phyloP scores from a whole-genome alignment of 2,113 vertebrate species.

The Ceuthmochares aereus region DNA sequence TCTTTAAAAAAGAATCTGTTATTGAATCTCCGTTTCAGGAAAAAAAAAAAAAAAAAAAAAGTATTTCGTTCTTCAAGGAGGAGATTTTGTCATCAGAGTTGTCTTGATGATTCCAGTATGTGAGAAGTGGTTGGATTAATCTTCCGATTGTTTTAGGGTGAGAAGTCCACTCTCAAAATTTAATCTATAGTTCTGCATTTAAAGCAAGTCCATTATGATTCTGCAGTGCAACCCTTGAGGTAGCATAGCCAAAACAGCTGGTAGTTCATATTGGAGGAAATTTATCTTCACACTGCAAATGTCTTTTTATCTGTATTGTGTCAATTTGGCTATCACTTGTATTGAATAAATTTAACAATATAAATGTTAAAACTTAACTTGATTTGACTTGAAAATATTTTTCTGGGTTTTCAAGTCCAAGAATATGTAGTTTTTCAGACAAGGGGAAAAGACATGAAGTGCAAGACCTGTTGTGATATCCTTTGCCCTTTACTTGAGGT shows the following conservation, averaged over 20 bases:
- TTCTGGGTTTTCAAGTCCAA: constrained; percentile 15
- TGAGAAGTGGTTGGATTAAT: not conserved
- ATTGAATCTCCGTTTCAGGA: not conserved
- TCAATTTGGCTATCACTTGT: not conserved
- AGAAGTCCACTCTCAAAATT: not conserved
- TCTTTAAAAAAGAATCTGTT: not conserved
- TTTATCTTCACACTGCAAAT: not conserved
- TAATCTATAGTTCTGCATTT: not conserved
- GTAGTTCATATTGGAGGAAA: not conserved
- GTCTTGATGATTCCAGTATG: not conserved
- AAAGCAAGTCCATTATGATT: not conserved
- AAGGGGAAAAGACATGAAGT: constrained; percentile 19
- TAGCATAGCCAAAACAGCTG: not conserved
- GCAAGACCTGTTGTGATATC: constrained; percentile 39
- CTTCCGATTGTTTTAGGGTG: not conserved
- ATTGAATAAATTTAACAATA: not conserved
- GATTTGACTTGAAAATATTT: too few relatives aligned
- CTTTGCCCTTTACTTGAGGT: not conserved
- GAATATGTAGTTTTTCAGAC: constrained; percentile 40
- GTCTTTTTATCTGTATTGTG: not conserved
- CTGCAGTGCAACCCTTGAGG: not conserved
- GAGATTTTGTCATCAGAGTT: not conserved
- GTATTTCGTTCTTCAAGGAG: not conserved
- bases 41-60: not conserved
- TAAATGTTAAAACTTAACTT: not conserved